Evolutionary conservation across 2,888 invertebrate species (phyloP).

Genomic region (Parochlus steinenii): DNA sequence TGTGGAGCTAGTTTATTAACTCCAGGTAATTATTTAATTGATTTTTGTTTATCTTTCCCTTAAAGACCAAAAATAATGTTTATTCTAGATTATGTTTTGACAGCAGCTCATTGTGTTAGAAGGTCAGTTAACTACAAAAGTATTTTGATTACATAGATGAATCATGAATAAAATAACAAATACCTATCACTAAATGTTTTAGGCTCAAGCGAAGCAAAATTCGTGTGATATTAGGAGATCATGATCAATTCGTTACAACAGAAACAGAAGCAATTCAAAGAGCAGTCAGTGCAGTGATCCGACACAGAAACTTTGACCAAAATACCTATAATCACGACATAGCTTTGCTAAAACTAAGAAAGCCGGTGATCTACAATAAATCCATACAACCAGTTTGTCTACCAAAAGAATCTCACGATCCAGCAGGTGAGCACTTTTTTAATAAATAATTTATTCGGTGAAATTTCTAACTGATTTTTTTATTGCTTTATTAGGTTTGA

Average conservation of each 20-base stretch:
- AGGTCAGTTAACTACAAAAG: too few relatives aligned
- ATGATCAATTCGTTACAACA: constrained; percentile 62
- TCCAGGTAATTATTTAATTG: constrained; percentile 34
- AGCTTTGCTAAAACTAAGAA: constrained; percentile 57
- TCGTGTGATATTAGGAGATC: constrained; percentile 66
- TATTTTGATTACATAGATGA: too few relatives aligned
- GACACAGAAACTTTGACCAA: constrained; percentile 68
- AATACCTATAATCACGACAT: constrained; percentile 79
- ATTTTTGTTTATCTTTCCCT: too few relatives aligned
- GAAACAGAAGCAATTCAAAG: constrained; percentile 69
- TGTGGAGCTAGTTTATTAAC: constrained; percentile 73
- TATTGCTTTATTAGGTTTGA: neutral
- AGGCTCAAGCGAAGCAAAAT: constrained; percentile 57
- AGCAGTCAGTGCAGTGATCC: constrained; percentile 58
- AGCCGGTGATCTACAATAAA: constrained; percentile 54
- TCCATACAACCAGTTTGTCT: constrained; percentile 52
- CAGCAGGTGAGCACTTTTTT: constrained; percentile 42
- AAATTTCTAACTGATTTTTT: constrained; percentile 2
- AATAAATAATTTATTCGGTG: too few relatives aligned
- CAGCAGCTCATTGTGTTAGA: constrained; percentile 74
- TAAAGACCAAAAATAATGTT: too few relatives aligned
- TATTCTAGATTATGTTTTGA: too few relatives aligned
- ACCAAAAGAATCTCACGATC: constrained; percentile 35
- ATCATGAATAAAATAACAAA: constrained; percentile 1
- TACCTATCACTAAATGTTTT: constrained; percentile 1